Evolutionary conservation across 1,140 invertebrate genomes (phyloP), one percentile per base, ranked within the genome.

Genomic region (Antheraea pernyi): DNA sequence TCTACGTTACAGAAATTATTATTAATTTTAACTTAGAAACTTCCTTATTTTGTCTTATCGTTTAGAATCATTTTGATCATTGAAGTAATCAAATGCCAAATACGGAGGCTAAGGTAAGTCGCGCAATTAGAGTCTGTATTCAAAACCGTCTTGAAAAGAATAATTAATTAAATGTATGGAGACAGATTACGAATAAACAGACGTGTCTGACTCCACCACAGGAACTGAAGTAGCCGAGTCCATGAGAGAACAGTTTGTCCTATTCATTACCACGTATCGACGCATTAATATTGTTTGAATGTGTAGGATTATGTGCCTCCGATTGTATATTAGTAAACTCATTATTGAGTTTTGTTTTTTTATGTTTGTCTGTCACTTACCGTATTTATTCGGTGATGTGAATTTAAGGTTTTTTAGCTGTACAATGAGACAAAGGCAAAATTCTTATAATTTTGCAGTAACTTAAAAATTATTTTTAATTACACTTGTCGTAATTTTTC

Each of bases 281-380:
- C 30, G 61, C 61, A 63, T 63, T 63, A 30, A 63, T 30, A 30
- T 63, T 63, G 61, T 63, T 22, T 63, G 61, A 36, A 53, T 11
- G 61, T 53, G 46, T 53, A 30, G 61, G 19, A 63, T 19, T 16
- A 30, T 30, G 19, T 36, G 61, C 59, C 59, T 36, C 59, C 13
- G 61, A 53, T 53, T 36, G 61, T 63, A 63, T 63, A 61, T 63
- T 53, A 53, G 46, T 53, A 53, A 53, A 53, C 46, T 53, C 61
- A 63, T 63, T 63, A 63, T 37, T 63, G n/a, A 36, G 13, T 37
- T 36, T 22, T 30, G 22, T 60, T 19, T 30, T 62, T 62, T 30
- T 63, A 10, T 37, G 61, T 63, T 63, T 63, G 61, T 63, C 9
- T 18, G 61, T 37, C 61, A 63, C 61, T n/a, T 63, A 63, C 61